Base-by-base conservation (phyloP, 2,113 vertebrate genomes). In the Cairina moschata region DNA sequence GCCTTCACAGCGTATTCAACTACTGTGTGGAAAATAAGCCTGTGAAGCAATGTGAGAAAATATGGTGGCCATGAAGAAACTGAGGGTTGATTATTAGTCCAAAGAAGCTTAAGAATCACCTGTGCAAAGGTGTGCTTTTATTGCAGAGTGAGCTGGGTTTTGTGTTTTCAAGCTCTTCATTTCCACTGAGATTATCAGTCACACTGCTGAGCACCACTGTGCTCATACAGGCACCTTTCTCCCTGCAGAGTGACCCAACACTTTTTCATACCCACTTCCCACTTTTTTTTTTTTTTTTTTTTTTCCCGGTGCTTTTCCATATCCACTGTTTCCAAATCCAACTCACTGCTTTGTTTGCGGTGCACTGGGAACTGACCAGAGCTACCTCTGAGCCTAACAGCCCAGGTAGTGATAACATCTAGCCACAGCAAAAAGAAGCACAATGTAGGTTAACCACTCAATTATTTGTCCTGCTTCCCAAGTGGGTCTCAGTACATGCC, bases 321-420 rank as follows among this genome's bases (percentile, higher is more conserved):
- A 48, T 11, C 46, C 20, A 48, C 20, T 11, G 3, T 72, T 12
- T 34, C 62, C 38, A 1, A 10, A 13, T 5, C 14, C 52, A 42
- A 8, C 38, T 9, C 73, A 1, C 2, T 2, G 22, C 1, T 0
- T 18, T 10, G 11, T 78, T 32, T 3, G 8, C 0, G 0, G 6
- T 13, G 67, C 58, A 3, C 48, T 13, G 58, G 34, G 52, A 71
- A 7, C 36, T 4, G 23, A 20, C 17, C 25, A 1, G 3, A 81
- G 59, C 25, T 28, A 8, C 29, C 13, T 31, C 13, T 13, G 25
- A 56, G 18, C 44, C 20, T 55, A 56, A 13, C 50, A 46, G 29
- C 59, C 14, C 0, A 0, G 11, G n/a, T 17, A 55, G 29, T 0
- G 1, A 10, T 17, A 26, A 34, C 7, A 0, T 34, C 4, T 36